Base-by-base conservation (phyloP, 1,140 invertebrate genomes). In the Calliphora vicina region DNA sequence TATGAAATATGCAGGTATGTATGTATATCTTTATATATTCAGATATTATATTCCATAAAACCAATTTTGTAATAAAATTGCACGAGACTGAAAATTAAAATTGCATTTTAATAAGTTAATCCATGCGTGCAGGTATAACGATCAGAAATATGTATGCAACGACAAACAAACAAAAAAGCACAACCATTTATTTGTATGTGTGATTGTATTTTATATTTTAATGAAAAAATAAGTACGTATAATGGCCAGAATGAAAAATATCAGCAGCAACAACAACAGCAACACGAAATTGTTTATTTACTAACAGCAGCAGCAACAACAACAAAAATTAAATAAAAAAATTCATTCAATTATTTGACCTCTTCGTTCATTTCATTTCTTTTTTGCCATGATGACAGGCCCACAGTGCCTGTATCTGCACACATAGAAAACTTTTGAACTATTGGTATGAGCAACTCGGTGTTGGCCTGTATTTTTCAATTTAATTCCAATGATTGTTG, bases 31-130 rank as follows among this genome's bases (percentile, higher is more conserved):
- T n/a, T 76, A 20, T 27, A 20, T 35, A 76, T 76, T 20, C 27
- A n/a, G 27, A 35, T 35, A 78, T 78, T 43, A 78, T 72, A 83
- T 72, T 80, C 83, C 71, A 81, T 83, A 83, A 83, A 83, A 84
- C 84, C 88, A 89, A 89, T 89, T 89, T 87, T 84, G 86, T 86
- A 87, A 89, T 89, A 89, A 89, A 89, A 89, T 89, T 89, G 87
- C 86, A 85, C 86, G 80, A 81, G 85, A 80, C 71, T 86, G 88
- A 86, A 89, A 89, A 89, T 89, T 89, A 89, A 89, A 89, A 89
- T 89, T 89, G 88, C 88, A 89, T 85, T 89, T 86, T 89, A 89
- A 89, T 89, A 89, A 88, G 88, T 89, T 89, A 89, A 89, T 89
- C 88, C 88, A 89, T 87, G 88, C 88, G 87, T 87, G 86, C 86